phyloP scores from a whole-genome alignment of 1,140 invertebrate genomes.

The Cephus cinctus region DNA sequence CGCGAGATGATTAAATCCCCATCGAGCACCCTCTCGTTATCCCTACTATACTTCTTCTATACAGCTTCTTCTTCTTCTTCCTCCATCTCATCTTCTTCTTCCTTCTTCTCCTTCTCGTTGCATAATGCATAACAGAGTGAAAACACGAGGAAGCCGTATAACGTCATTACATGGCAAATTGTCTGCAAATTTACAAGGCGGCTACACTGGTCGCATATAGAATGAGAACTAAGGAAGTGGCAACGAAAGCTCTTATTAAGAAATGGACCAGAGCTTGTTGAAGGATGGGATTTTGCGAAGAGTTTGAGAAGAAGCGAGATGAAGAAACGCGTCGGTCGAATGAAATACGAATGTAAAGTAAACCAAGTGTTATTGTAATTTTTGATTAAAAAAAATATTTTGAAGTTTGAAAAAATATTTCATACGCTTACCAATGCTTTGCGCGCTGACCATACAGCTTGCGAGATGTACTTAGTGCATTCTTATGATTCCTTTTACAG shows the following conservation, averaged over 20 bases:
- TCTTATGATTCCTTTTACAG: too few relatives aligned
- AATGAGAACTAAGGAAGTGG: too few relatives aligned
- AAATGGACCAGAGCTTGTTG: too few relatives aligned
- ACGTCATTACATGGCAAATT: constrained; percentile 29
- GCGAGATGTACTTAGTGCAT: not conserved
- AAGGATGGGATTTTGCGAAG: too few relatives aligned
- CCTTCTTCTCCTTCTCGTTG: constrained; percentile 5
- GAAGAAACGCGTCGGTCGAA: too few relatives aligned
- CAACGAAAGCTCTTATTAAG: too few relatives aligned
- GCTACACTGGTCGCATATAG: constrained; percentile 17
- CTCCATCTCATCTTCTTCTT: not conserved
- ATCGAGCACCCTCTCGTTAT: constrained; percentile 30
- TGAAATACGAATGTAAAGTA: too few relatives aligned
- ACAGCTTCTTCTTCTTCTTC: not conserved
- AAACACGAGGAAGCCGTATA: constrained; percentile 29
- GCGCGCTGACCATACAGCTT: not conserved
- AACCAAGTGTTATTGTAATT: too few relatives aligned
- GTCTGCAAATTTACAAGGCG: constrained; percentile 26
- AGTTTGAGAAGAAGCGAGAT: too few relatives aligned
- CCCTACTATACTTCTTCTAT: constrained; percentile 13
- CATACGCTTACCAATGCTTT: not conserved
- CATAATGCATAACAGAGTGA: constrained; percentile 37
- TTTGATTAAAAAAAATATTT: too few relatives aligned
- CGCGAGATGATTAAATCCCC: constrained; percentile 32
- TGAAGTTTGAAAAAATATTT: too few relatives aligned